phyloP scores from a whole-genome alignment of 1,140 invertebrate species.

The Venturia canescens region DNA sequence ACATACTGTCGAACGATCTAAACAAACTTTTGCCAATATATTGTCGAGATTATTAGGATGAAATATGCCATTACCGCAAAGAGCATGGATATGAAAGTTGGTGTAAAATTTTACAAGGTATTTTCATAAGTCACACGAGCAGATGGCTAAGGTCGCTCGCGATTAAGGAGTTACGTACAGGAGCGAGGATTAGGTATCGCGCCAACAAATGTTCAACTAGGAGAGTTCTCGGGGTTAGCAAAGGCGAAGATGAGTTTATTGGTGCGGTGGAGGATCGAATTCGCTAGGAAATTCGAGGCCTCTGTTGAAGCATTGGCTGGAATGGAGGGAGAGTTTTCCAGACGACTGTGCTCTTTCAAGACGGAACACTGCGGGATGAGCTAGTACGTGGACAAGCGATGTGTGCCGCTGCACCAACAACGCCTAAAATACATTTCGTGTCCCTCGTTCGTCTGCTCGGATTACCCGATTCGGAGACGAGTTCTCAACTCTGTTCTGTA shows the following conservation, averaged over 20 bases:
- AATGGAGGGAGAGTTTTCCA: neutral
- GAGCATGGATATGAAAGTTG: no score
- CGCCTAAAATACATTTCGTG: constrained; percentile 12
- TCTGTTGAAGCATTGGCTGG: neutral
- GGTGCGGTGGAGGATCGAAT: neutral
- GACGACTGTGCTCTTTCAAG: constrained; percentile 9
- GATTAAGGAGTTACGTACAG: neutral
- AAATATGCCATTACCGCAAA: no score
- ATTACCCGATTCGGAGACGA: constrained; percentile 24
- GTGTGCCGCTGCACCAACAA: constrained; percentile 7
- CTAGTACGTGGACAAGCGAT: neutral
- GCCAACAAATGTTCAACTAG: neutral
- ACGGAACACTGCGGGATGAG: neutral
- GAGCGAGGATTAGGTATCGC: neutral
- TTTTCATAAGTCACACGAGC: neutral
- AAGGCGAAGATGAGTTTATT: neutral
- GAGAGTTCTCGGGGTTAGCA: neutral
- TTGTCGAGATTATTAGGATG: no score
- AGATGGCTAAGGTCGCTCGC: neutral
- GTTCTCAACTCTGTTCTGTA: constrained; percentile 10
- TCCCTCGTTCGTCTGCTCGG: neutral
- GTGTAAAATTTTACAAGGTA: no score
- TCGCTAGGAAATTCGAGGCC: constrained; percentile 20
- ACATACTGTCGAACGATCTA: no score
- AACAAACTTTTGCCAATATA: no score